Conservation (phyloP, 2,888 invertebrate genomes). For the Lacanobia wlatinum region DNA sequence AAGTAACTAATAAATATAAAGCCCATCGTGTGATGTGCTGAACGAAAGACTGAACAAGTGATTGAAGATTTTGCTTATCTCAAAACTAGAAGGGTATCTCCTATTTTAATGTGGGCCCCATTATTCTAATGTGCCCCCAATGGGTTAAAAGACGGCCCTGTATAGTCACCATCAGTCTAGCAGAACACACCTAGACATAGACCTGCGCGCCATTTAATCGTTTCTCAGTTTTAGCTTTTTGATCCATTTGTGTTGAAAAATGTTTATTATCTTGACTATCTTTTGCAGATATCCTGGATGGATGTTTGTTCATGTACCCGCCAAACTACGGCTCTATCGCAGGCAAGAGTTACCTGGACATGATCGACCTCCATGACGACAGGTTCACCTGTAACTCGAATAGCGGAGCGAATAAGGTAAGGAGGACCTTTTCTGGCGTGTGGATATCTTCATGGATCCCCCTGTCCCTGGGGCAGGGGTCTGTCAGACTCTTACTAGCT, state of each 20-base stretch:
- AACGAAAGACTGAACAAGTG: no score
- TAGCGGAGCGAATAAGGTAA: conserved; percentile 69
- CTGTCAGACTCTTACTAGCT: neutral
- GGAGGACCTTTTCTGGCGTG: neutral
- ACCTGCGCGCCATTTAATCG: neutral
- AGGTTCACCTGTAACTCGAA: conserved; percentile 84
- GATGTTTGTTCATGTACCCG: conserved; percentile 86
- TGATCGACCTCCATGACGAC: conserved; percentile 83
- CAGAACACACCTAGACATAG: no score
- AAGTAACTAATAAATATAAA: no score
- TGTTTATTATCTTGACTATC: neutral
- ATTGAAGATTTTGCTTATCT: no score
- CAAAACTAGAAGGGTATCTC: no score
- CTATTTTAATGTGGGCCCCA: no score
- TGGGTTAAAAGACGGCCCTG: no score
- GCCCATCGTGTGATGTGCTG: no score
- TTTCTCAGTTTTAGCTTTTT: neutral
- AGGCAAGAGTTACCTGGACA: conserved; percentile 85
- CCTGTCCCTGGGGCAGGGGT: neutral
- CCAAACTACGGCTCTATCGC: conserved; percentile 89
- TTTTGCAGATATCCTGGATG: conserved; percentile 80
- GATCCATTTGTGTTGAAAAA: no score
- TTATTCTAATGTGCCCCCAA: no score
- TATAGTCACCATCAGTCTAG: no score
- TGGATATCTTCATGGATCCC: neutral